A percentile compares a stretch with the other conserved stretches of the same genome.
Evolutionary conservation across 2,888 invertebrate species (phyloP).

Genomic region (Nephrocerus scutellatus): DNA sequence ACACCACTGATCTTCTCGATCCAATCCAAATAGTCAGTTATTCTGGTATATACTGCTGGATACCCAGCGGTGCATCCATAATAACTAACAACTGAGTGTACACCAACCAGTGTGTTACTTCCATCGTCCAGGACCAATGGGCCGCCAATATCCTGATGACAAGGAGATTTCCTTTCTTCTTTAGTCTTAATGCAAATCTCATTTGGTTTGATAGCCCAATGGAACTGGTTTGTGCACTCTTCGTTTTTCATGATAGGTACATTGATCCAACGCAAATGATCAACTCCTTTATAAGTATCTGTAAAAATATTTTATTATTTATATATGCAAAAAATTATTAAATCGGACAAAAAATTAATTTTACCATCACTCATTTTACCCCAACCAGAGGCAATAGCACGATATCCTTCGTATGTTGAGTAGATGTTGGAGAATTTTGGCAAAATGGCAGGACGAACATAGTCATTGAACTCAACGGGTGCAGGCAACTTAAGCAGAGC

Average conservation of each 20-base stretch:
- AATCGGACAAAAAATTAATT: no score
- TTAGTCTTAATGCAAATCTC: constrained; percentile 36
- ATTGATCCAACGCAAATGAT: constrained; percentile 27
- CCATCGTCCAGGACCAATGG: no score
- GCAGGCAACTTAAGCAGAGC: constrained; percentile 46
- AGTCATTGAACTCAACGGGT: constrained; percentile 37
- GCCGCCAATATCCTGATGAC: no score
- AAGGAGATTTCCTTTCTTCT: constrained; percentile 22
- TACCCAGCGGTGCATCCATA: no score
- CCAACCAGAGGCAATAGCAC: constrained; percentile 38
- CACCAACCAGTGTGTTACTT: no score
- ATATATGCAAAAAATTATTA: no score
- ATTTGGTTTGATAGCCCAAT: constrained; percentile 20
- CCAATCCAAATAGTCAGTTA: no score
- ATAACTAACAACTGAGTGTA: no score
- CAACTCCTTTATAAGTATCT: constrained; percentile 30
- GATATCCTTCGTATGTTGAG: constrained; percentile 26
- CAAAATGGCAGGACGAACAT: constrained; percentile 31
- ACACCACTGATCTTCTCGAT: no score
- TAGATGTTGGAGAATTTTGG: constrained; percentile 25
- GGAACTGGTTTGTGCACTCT: constrained; percentile 28
- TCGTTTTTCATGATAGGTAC: constrained; percentile 29
- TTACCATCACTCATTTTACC: constrained; percentile 34
- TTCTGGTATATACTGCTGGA: no score
- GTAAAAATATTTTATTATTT: no score